These are phyloP conservation scores for Syndactyla subalaris DNA, from an alignment of 2,797 vertebrate genomes.

Conservation along the genomic window DNA sequence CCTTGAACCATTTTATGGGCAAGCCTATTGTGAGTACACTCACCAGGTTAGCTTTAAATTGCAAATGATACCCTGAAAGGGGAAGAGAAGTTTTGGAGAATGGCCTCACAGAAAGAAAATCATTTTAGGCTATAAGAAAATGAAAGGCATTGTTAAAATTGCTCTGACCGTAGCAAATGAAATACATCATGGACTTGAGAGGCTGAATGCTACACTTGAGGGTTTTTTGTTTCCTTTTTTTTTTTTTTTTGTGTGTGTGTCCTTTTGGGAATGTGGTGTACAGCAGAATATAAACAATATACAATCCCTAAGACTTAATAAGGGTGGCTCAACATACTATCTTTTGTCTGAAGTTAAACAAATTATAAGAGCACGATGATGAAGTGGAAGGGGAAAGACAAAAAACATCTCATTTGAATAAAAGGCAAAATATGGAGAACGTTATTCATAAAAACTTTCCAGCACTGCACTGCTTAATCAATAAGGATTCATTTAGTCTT, in stretches of 20 bases:
- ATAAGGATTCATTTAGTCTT: conserved; percentile 76
- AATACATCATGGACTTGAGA: conserved; percentile 89
- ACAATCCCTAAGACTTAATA: conserved; percentile 68
- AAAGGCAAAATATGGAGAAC: background rate
- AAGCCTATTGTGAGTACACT: conserved; percentile 90
- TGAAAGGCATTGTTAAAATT: conserved; percentile 88
- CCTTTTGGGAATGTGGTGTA: conserved; percentile 63
- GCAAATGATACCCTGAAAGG: conserved; percentile 98
- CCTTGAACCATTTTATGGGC: conserved; percentile 89
- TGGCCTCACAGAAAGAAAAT: conserved; percentile 80
- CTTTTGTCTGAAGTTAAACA: conserved; percentile 69
- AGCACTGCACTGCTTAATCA: conserved; percentile 71
- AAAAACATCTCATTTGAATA: conserved; percentile 6
- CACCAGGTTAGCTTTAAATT: conserved; percentile 99
- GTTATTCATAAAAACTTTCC: background rate
- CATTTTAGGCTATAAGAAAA: conserved; percentile 89
- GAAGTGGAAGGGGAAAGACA: background rate
- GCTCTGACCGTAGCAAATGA: conserved; percentile 92
- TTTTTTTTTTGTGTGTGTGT: background rate
- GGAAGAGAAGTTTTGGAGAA: conserved; percentile 82
- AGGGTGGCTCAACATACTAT: conserved; percentile 50
- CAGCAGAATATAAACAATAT: conserved; percentile 69
- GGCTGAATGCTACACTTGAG: conserved; percentile 84
- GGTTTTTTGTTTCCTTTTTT: conserved; percentile 36
- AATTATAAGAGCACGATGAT: conserved; percentile 8